Evolutionary conservation across 2,888 invertebrate genomes (phyloP), one percentile per base, ranked within the genome.

Genomic region (Ornithoptera priamus): DNA sequence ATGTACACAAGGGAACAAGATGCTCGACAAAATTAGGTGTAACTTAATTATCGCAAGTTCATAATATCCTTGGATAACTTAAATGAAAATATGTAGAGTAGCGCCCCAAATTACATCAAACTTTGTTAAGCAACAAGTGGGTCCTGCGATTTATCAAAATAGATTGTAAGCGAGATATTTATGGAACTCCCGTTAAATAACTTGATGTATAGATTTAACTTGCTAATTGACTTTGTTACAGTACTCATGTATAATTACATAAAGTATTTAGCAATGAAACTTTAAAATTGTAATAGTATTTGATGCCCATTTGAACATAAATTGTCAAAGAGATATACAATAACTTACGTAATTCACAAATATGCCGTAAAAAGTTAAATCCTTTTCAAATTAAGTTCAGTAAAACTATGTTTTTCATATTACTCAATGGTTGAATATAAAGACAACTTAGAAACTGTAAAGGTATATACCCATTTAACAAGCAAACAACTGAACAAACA

Each of bases 1-100:
- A 57, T 57, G 18, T 57, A 12, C n/a, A 20, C 15, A 20, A 7
- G 20, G 22, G n/a, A 22, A 6, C 20, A 0, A 5, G 20, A 39
- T 61, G 8, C 36, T 24, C 56, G 36, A 59, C 30, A 62, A 63
- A 64, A 64, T 68, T 46, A 64, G 50, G 22, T 58, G 58, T 64
- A 64, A 68, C 68, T 63, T 59, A 68, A 68, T 68, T 68, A 64
- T 36, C 63, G 39, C 58, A 39, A 68, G 68, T 68, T 68, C 30
- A 58, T 50, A 36, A 68, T 59, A 64, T 58, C 63, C 59, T 63
- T 36, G 62, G 58, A 68, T 64, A 68, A 68, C 63, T 58, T 64
- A 18, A 59, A 59, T 24, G 63, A 68, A 68, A 63, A 63, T 68
- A 59, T 68, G 68, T 59, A 59, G 63, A 59, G 58, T 59, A 50